Percentiles rank a stretch among this genome's conserved stretches.
Evolutionary conservation across 2,797 vertebrate genomes (phyloP).

Genomic region (Acipenser ruthenus): DNA sequence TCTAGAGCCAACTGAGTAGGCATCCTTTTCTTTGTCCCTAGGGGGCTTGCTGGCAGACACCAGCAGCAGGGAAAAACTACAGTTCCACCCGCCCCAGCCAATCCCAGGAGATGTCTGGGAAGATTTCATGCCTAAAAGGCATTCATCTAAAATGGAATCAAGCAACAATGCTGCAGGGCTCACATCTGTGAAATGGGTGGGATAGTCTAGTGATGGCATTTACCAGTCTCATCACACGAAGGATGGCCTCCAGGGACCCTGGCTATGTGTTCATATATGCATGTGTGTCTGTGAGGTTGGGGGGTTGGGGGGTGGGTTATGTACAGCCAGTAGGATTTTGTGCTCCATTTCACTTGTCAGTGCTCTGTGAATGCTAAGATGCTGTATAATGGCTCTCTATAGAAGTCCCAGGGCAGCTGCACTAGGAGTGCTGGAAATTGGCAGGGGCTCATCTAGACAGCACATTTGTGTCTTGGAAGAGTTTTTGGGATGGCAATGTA

Average conservation of each 20-base stretch:
- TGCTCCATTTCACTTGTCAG: conserved; percentile 66
- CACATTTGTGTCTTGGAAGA: no score
- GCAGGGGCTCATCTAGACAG: no score
- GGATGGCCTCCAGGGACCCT: neutral
- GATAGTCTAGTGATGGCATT: neutral
- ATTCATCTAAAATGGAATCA: neutral
- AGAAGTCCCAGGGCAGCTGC: conserved; percentile 32
- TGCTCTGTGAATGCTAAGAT: conserved; percentile 47
- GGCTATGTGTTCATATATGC: neutral
- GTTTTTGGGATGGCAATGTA: no score
- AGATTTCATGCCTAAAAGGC: neutral
- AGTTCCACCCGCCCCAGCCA: neutral
- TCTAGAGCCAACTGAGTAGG: neutral
- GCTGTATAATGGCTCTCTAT: conserved; percentile 53
- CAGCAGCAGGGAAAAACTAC: neutral
- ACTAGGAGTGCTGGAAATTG: no score
- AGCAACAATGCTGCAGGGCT: neutral
- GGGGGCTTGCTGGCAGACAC: neutral
- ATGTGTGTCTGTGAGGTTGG: neutral
- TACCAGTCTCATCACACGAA: neutral
- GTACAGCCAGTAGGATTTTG: conserved; percentile 47
- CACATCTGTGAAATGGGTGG: neutral
- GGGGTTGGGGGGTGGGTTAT: conserved; percentile 19
- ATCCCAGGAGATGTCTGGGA: neutral
- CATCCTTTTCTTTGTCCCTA: neutral